phyloP scores from a whole-genome alignment of 2,888 invertebrate species.

The Hoplodrina ambigua region DNA sequence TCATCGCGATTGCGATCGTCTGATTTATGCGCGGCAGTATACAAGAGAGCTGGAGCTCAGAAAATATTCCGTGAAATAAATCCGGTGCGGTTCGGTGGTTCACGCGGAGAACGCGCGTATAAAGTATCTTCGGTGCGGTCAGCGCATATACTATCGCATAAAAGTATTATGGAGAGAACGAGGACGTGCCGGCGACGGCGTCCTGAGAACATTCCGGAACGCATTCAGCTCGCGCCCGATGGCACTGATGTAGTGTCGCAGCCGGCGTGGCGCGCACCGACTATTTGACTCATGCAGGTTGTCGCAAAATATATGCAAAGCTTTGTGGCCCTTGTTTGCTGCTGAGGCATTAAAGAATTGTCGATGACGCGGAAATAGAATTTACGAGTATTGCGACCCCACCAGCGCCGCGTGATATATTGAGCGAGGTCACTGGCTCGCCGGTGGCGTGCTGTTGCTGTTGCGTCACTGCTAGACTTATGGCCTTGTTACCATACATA shows the following conservation, averaged over 20 bases:
- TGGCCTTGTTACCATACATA: slow-evolving; percentile 80
- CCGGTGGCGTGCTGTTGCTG: slow-evolving; percentile 65
- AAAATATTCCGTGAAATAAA: slow-evolving; percentile 81
- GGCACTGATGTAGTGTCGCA: slow-evolving; percentile 73
- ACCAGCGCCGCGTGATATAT: slow-evolving; percentile 73
- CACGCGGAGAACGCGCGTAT: slow-evolving; percentile 70
- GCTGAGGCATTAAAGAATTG: slow-evolving; percentile 68
- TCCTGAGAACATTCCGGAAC: slow-evolving; percentile 74
- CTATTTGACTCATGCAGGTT: slow-evolving; percentile 67
- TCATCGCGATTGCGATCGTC: slow-evolving; percentile 72
- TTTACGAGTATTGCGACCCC: slow-evolving; percentile 79
- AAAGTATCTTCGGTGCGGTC: slow-evolving; percentile 77
- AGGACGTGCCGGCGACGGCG: slow-evolving; percentile 69
- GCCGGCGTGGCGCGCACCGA: slow-evolving; percentile 74
- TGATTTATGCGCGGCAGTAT: slow-evolving; percentile 77
- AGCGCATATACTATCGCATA: slow-evolving; percentile 74
- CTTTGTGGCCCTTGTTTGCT: slow-evolving; percentile 64
- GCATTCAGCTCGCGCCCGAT: slow-evolving; percentile 63
- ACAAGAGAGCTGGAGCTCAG: slow-evolving; percentile 65
- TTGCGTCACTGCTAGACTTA: slow-evolving; percentile 78
- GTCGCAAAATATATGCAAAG: slow-evolving; percentile 78
- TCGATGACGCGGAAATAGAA: slow-evolving; percentile 84
- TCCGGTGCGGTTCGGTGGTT: slow-evolving; percentile 78
- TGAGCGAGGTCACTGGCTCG: slow-evolving; percentile 81
- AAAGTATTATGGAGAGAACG: slow-evolving; percentile 75